phyloP scores from a whole-genome alignment of 2,888 invertebrate genomes.

The Coelopa pilipes region DNA sequence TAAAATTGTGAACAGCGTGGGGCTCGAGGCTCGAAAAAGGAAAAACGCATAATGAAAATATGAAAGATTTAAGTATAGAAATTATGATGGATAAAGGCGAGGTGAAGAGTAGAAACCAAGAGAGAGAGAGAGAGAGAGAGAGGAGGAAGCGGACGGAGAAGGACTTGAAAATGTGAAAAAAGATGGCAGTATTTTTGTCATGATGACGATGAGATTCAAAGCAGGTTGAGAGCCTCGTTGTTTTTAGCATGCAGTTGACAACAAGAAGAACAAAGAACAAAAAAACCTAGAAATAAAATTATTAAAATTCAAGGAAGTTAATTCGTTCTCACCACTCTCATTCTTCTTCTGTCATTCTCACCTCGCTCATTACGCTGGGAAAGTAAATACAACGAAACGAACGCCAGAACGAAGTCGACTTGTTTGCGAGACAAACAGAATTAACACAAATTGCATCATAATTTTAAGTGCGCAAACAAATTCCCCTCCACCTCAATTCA shows the following conservation, averaged over 20 bases:
- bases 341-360: no score
- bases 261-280: not conserved
- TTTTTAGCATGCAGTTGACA: not conserved
- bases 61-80: not conserved
- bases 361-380: no score
- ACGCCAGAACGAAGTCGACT: not conserved
- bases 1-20: not conserved
- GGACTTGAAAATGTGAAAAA: not conserved
- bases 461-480: conserved; percentile 20
- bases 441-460: conserved; percentile 25
- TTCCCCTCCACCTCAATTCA: not conserved
- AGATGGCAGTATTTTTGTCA: not conserved
- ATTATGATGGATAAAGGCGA: not conserved
- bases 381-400: no score
- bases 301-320: not conserved
- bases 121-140: not conserved
- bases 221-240: not conserved
- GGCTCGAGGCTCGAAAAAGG: not conserved
- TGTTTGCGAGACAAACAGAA: conserved; percentile 23
- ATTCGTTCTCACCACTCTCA: no score
- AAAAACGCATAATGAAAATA: not conserved
- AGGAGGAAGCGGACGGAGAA: no score
- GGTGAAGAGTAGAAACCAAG: not conserved
- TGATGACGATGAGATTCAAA: not conserved
- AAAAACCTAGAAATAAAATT: not conserved